A percentile compares a stretch with the other conserved stretches of the same genome.
phyloP scores from a whole-genome alignment of 2,113 vertebrate genomes.

The Psittacula cyanocephala region DNA sequence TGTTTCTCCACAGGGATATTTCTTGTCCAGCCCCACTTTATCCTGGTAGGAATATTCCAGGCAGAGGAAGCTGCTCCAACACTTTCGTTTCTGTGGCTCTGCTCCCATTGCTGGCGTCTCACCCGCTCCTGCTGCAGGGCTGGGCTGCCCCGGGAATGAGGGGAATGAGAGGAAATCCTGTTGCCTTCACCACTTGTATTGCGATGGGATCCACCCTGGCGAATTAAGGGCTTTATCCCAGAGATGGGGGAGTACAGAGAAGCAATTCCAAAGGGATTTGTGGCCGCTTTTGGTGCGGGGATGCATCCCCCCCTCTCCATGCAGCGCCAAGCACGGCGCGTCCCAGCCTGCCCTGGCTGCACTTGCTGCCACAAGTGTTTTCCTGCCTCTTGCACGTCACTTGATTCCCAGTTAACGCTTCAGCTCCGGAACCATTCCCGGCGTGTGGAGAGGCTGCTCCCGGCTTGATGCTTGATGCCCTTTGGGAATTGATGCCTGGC shows the following conservation, averaged over 20 bases:
- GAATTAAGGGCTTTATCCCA: background rate
- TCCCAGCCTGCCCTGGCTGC: background rate
- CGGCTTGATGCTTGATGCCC: background rate
- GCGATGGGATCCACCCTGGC: background rate
- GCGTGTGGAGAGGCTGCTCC: background rate
- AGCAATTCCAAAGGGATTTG: accelerated
- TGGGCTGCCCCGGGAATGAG: background rate
- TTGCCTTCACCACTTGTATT: background rate
- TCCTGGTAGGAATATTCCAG: background rate
- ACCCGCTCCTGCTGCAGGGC: background rate
- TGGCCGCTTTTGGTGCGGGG: background rate
- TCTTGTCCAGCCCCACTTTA: background rate
- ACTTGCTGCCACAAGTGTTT: background rate
- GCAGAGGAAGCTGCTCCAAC: background rate
- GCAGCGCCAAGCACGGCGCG: accelerated
- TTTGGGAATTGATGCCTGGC: background rate
- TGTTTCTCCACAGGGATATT: accelerated
- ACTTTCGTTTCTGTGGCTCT: background rate
- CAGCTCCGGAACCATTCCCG: accelerated
- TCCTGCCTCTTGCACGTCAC: background rate
- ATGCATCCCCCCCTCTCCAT: accelerated
- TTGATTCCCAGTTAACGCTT: background rate
- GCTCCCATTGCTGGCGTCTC: background rate
- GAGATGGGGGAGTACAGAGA: background rate
- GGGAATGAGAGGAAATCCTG: background rate